Base-by-base conservation (phyloP, 2,113 vertebrate genomes). In the Spermophilus dauricus region DNA sequence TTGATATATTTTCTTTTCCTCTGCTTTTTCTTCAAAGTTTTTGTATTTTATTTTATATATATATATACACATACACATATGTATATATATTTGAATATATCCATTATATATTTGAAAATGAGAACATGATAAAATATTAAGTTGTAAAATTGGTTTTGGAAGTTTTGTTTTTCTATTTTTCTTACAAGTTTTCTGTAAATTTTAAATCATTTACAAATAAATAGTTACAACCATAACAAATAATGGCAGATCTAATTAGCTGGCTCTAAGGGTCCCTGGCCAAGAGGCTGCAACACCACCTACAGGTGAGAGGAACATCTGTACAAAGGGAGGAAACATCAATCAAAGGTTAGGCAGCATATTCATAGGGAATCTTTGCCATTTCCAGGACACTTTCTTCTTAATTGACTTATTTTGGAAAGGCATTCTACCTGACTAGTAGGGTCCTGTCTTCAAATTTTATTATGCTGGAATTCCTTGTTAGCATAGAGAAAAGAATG, bases 11-110 rank as follows among this genome's bases (percentile, higher is more conserved):
- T 97, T 95, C 95, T 95, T 96, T 96, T 89, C 87, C 88, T 96
- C 70, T 96, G 95, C 92, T 90, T 95, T 98, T 96, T 95, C 88
- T 81, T 81, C 97, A 89, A 53, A 96, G 72, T 98, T 96, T 98
- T 97, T 96, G 86, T 93, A 89, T 97, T 98, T 98, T 97, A 96
- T 97, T 98, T 98, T 97, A 97, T 86, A n/a, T 32, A 56, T 28
- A 69, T 4, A 28, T 2, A 13, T 32, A 48, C 2, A 37, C 13
- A 58, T 2, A 39, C 1, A 83, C 28, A 67, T 34, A 14, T 67
- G 32, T 42, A 76, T 5, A 51, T 18, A 51, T 3, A 14, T 5
- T 8, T 37, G 28, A 0, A 39, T 30, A 67, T 3, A 48, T 1
- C 77, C 42, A 45, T 28, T 13, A 34, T 14, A 73, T 18, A 12